Evolutionary conservation across 1,140 invertebrate genomes (phyloP).

Genomic region (Pissodes strobi): DNA sequence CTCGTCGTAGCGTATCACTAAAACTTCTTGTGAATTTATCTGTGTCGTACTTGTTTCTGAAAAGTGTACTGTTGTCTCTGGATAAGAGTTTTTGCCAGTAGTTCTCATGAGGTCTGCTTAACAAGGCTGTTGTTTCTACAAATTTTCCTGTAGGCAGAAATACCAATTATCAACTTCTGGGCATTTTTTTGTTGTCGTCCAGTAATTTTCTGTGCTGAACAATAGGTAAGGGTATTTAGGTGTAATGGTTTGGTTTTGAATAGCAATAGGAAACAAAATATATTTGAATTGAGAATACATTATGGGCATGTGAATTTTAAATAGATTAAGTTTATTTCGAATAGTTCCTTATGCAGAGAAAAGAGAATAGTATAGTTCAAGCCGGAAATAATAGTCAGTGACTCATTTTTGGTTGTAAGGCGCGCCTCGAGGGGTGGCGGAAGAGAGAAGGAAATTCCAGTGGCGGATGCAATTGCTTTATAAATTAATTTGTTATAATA

Average conservation of each 20-base stretch:
- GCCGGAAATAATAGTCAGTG: no score
- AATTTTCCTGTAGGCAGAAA: neutral
- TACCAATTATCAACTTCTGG: neutral
- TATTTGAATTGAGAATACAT: neutral
- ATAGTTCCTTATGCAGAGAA: neutral
- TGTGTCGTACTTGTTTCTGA: neutral
- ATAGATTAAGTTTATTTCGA: neutral
- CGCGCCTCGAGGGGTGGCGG: no score
- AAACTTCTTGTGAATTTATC: neutral
- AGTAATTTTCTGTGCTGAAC: no score
- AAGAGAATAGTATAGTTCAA: no score
- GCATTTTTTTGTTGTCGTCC: slow-evolving; percentile 2
- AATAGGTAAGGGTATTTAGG: slow-evolving; percentile 1
- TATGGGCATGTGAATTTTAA: slow-evolving; percentile 4
- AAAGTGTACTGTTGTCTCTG: neutral
- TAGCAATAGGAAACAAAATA: slow-evolving; percentile 11
- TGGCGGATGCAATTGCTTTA: no score
- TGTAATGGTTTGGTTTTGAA: neutral
- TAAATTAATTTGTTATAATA: no score
- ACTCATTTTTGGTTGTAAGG: no score
- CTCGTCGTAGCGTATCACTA: neutral
- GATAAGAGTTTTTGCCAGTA: neutral
- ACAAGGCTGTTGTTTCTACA: neutral
- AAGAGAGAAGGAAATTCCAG: no score
- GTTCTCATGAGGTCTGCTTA: neutral